A percentile compares a stretch with the other conserved stretches of the same genome.
These are phyloP conservation scores for Tympanoctomys barrerae DNA, from an alignment of 2,797 vertebrate species.

Conservation along the genomic window DNA sequence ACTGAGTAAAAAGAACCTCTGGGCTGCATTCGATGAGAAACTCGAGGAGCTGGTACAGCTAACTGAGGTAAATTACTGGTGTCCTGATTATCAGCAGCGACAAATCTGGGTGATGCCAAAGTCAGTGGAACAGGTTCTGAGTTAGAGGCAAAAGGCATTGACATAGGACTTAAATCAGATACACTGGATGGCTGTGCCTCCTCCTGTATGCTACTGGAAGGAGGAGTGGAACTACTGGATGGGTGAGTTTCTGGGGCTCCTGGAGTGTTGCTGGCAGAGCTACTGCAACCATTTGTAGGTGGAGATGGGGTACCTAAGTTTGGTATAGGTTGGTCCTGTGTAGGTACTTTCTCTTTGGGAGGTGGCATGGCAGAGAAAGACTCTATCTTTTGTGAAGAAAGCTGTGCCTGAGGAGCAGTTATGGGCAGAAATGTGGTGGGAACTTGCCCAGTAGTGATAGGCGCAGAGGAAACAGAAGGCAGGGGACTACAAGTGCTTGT, in stretches of 20 bases:
- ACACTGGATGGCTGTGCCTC: conserved; percentile 87
- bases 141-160: conserved; percentile 92
- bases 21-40: conserved; percentile 97
- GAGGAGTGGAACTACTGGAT: conserved; percentile 86
- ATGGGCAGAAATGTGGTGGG: conserved; percentile 86
- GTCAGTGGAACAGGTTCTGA: conserved; percentile 92
- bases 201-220: conserved; percentile 87
- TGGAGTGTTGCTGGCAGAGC: conserved; percentile 89
- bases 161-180: conserved; percentile 88
- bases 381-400: conserved; percentile 91
- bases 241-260: conserved; percentile 87
- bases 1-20: conserved; percentile 95
- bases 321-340: conserved; percentile 87
- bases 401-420: conserved; percentile 88
- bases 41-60: conserved; percentile 93
- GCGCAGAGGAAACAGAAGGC: conserved; percentile 90
- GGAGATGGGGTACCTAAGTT: conserved; percentile 82
- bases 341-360: conserved; percentile 92
- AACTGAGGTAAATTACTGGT: conserved; percentile 97
- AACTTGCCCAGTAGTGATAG: conserved; percentile 89
- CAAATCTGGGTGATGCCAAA: conserved; percentile 90
- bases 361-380: conserved; percentile 87
- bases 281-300: conserved; percentile 82
- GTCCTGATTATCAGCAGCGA: conserved; percentile 92
- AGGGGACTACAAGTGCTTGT: conserved; percentile 88